Evolutionary conservation across 2,888 invertebrate species (phyloP).

Genomic region (Drosophila subsilvestris): DNA sequence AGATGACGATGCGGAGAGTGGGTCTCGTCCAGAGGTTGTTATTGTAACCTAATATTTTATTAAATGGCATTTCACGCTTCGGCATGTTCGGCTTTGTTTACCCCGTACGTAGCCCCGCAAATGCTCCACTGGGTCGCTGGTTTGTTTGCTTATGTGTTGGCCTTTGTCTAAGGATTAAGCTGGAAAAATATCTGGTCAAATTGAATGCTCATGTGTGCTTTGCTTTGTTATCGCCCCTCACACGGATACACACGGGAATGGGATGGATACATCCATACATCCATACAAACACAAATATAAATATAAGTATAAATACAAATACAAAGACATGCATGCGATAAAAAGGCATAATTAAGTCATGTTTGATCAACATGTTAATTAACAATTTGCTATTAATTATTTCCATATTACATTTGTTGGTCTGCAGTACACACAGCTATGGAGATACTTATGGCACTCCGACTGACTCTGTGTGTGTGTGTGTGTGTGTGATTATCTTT

Average conservation of each 20-base stretch:
- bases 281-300: too few relatives aligned
- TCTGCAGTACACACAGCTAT: conserved; percentile 7
- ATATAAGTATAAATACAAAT: conserved; percentile 37
- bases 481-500: conserved; percentile 39
- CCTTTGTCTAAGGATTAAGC: conserved; percentile 65
- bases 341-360: conserved; percentile 53
- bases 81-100: conserved; percentile 40
- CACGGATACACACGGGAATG: conserved; percentile 7
- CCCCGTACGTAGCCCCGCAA: not conserved
- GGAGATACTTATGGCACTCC: conserved; percentile 5
- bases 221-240: conserved; percentile 41
- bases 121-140: conserved; percentile 35
- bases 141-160: conserved; percentile 59
- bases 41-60: conserved; percentile 69
- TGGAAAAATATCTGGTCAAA: conserved; percentile 58
- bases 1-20: conserved; percentile 3
- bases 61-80: conserved; percentile 68
- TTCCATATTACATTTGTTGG: conserved; percentile 61
- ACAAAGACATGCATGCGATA: conserved; percentile 24
- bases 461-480: conserved; percentile 1
- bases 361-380: conserved; percentile 79
- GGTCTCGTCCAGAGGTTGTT: conserved; percentile 36
- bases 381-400: conserved; percentile 74
- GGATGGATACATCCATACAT: not conserved
- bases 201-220: conserved; percentile 53